Conservation (phyloP, 2,797 vertebrate genomes). For the Phylloscopus collybita region DNA sequence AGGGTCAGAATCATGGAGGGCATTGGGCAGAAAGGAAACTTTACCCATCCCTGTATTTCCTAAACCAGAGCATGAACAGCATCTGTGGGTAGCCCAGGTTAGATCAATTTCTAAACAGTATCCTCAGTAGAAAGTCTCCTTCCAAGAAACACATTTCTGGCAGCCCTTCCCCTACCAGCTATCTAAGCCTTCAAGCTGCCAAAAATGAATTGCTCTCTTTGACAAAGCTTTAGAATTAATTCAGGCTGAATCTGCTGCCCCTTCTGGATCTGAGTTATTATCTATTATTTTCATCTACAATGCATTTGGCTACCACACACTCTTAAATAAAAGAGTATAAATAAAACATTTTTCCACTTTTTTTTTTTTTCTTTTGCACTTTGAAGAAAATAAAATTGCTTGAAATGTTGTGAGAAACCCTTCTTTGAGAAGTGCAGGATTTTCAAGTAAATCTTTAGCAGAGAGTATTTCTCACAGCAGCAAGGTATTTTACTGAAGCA, state of each 20-base stretch:
- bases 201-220: slow-evolving; percentile 30
- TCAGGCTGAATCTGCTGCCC: slow-evolving; percentile 17
- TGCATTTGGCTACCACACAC: background rate
- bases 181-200: slow-evolving; percentile 23
- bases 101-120: background rate
- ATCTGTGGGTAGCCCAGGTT: background rate
- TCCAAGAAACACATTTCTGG: background rate
- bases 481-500: background rate
- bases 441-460: background rate
- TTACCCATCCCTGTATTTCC: background rate
- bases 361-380: background rate
- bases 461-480: background rate
- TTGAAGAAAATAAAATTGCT: background rate
- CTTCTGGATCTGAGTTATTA: slow-evolving; percentile 14
- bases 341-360: background rate
- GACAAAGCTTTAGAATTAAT: slow-evolving; percentile 32
- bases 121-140: background rate
- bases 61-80: background rate
- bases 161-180: background rate
- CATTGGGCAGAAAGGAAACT: background rate
- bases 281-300: background rate
- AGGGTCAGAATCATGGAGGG: background rate
- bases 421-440: background rate
- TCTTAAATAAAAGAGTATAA: slow-evolving; percentile 12
- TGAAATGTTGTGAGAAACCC: background rate